Evolutionary conservation across 2,888 invertebrate species (phyloP), one percentile per base, ranked within the genome.

Genomic region (Drosophila paranaensis): DNA sequence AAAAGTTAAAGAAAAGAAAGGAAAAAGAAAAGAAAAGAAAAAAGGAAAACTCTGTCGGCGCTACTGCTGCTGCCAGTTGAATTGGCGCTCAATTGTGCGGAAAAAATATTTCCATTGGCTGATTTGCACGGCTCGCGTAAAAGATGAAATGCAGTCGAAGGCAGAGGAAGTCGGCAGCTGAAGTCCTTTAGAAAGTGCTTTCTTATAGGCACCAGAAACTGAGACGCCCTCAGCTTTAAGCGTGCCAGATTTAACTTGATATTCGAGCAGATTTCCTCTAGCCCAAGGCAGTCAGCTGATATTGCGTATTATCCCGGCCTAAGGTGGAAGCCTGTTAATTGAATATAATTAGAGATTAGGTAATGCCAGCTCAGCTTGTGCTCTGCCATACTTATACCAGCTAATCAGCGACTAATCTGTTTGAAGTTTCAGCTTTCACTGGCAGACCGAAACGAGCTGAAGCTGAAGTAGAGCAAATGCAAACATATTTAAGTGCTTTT

Each of bases 41-140:
- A 46, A 48, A 61, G 64, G 50, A 54, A 73, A 68, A 61, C 69
- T 60, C 33, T 14, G 45, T 64, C 27, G 40, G 63, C 55, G 53
- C 68, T 56, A 35, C 46, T 55, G 45, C 57, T 56, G 45, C 72
- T 64, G 37, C 46, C 57, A 63, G 53, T 69, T 79, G 79, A 84
- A 73, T 81, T 77, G 81, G 51, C 58, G 79, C 81, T 82, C 82
- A 85, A 85, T 84, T 84, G 84, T 65, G 77, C 64, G 77, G 76
- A 85, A 82, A 71, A 82, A 71, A 79, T 75, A 77, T 77, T 79
- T 81, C 77, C 86, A 83, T 82, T 79, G 86, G 79, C 76, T 81
- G 75, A 75, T 75, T 75, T 67, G 63, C 76, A 58, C 73, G 61
- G 30, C 11, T 20, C 72, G 45, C 60, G 42, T 16, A 65, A 58